phyloP scores from a whole-genome alignment of 2,888 invertebrate species.

The Anoplius nigerrimus region DNA sequence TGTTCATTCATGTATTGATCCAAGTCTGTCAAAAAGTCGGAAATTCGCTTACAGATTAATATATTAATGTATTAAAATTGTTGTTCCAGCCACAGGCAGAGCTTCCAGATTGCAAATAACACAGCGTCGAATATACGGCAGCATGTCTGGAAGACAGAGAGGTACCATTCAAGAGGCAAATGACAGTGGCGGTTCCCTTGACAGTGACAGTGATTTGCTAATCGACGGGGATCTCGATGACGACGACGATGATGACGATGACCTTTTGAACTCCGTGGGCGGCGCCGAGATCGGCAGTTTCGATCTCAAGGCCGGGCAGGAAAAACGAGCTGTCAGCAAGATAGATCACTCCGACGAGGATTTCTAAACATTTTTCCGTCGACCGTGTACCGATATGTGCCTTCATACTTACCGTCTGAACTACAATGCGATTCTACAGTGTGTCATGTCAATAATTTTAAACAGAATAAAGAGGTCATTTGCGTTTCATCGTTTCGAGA shows the following conservation, averaged over 20 bases:
- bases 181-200: conserved; percentile 68
- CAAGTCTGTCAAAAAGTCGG: too few relatives aligned
- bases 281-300: conserved; percentile 61
- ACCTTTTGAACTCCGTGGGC: conserved; percentile 70
- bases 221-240: conserved; percentile 80
- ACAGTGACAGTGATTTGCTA: conserved; percentile 76
- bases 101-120: conserved; percentile 61
- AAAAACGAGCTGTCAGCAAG: conserved; percentile 68
- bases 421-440: too few relatives aligned
- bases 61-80: conserved; percentile 4
- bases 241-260: conserved; percentile 79
- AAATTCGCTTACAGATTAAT: not conserved
- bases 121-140: conserved; percentile 78
- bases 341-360: conserved; percentile 72
- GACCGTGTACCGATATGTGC: not conserved
- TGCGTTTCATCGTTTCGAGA: too few relatives aligned
- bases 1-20: too few relatives aligned
- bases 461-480: too few relatives aligned
- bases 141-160: conserved; percentile 76
- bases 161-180: conserved; percentile 67
- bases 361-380: conserved; percentile 35
- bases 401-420: too few relatives aligned
- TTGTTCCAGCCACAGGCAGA: conserved; percentile 56
- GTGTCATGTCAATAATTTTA: too few relatives aligned
- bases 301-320: conserved; percentile 62